Conservation (phyloP, 1,140 invertebrate species). For the Zaprionus africanus region DNA sequence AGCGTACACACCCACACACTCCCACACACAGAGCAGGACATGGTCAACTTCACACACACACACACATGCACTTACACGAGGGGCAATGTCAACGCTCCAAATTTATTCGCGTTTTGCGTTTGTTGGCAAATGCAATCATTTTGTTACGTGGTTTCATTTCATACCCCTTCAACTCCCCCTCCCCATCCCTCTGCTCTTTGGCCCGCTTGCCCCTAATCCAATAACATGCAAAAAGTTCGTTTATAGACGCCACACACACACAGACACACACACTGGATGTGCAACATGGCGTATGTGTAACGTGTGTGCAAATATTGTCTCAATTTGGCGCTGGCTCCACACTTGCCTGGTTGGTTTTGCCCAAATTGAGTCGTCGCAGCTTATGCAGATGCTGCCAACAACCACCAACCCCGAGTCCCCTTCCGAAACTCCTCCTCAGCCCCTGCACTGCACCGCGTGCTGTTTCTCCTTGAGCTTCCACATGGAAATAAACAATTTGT, state of each 20-base stretch:
- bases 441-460: background rate
- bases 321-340: slow-evolving; percentile 69
- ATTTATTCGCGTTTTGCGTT: slow-evolving; percentile 51
- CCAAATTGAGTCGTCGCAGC: slow-evolving; percentile 58
- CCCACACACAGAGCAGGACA: background rate
- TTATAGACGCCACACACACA: slow-evolving; percentile 56
- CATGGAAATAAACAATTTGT: slow-evolving; percentile 80
- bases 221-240: slow-evolving; percentile 74
- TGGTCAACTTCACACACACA: background rate
- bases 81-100: slow-evolving; percentile 42
- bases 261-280: slow-evolving; percentile 7
- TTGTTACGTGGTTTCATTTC: slow-evolving; percentile 76
- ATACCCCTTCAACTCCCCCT: slow-evolving; percentile 5
- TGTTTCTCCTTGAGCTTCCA: slow-evolving; percentile 35
- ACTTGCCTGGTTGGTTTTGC: slow-evolving; percentile 55
- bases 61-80: background rate
- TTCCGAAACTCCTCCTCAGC: background rate
- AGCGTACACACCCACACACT: slow-evolving; percentile 10
- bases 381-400: slow-evolving; percentile 59
- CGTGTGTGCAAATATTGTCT: slow-evolving; percentile 79
- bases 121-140: slow-evolving; percentile 75
- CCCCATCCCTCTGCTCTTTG: background rate
- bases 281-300: slow-evolving; percentile 75
- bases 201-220: slow-evolving; percentile 49
- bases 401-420: background rate